Percentiles rank a stretch among this genome's conserved stretches.
phyloP scores from a whole-genome alignment of 2,888 invertebrate genomes.

The Aplocera efformata region DNA sequence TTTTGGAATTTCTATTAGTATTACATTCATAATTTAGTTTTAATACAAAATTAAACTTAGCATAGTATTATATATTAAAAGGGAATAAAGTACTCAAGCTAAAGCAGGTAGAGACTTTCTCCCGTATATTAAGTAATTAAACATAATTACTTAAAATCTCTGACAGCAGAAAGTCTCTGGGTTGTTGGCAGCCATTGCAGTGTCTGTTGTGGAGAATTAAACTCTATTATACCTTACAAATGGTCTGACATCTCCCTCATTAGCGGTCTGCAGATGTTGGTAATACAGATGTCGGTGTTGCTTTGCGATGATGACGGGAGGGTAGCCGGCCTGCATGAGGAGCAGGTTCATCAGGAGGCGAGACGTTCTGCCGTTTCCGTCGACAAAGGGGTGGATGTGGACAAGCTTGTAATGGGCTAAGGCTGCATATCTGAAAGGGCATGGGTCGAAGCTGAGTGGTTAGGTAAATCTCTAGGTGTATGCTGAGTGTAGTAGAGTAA shows the following conservation, averaged over 20 bases:
- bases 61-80: too few relatives aligned
- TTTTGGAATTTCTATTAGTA: too few relatives aligned
- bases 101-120: too few relatives aligned
- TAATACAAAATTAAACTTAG: too few relatives aligned
- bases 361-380: slow-evolving; percentile 98
- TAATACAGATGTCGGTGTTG: slow-evolving; percentile 92
- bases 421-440: slow-evolving; percentile 88
- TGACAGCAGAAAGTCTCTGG: too few relatives aligned
- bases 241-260: slow-evolving; percentile 96
- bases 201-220: too few relatives aligned
- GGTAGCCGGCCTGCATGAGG: slow-evolving; percentile 96
- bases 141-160: too few relatives aligned
- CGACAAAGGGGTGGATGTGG: slow-evolving; percentile 97
- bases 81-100: too few relatives aligned
- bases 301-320: slow-evolving; percentile 96
- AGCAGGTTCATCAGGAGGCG: slow-evolving; percentile 97
- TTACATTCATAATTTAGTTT: too few relatives aligned
- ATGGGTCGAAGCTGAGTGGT: not conserved
- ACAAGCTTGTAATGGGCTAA: slow-evolving; percentile 98
- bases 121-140: too few relatives aligned
- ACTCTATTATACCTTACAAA: slow-evolving; percentile 92
- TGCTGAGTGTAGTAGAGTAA: too few relatives aligned
- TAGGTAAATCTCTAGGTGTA: not conserved
- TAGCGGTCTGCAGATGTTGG: slow-evolving; percentile 93
- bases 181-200: too few relatives aligned